Evolutionary conservation across 2,797 vertebrate species (phyloP).

Genomic region (Phoebastria nigripes): DNA sequence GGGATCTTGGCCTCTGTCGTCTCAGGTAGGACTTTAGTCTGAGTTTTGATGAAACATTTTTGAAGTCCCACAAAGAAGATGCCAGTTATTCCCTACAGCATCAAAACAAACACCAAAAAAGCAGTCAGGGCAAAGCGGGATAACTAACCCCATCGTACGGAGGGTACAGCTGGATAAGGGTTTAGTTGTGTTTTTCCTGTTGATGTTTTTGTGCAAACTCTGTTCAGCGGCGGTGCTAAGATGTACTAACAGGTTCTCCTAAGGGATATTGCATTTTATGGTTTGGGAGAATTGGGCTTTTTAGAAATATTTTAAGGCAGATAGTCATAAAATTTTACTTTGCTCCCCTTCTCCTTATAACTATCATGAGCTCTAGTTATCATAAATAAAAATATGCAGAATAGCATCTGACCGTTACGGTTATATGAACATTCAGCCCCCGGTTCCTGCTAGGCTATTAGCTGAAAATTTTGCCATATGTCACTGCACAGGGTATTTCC

Average conservation of each 20-base stretch:
- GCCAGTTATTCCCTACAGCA: slow-evolving; percentile 89
- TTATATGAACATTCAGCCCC: slow-evolving; percentile 37
- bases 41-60: slow-evolving; percentile 95
- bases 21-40: slow-evolving; percentile 88
- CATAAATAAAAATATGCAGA: slow-evolving; percentile 60
- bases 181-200: background rate
- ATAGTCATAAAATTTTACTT: slow-evolving; percentile 7
- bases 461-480: slow-evolving; percentile 57
- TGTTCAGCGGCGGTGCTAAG: background rate
- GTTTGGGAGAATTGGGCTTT: slow-evolving; percentile 32
- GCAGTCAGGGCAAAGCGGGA: background rate
- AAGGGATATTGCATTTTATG: slow-evolving; percentile 14
- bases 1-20: slow-evolving; percentile 79
- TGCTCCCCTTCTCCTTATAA: background rate
- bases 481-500: slow-evolving; percentile 50
- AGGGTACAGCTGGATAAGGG: background rate
- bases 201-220: background rate
- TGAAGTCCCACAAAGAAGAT: slow-evolving; percentile 94
- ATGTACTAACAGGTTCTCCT: slow-evolving; percentile 24
- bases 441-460: slow-evolving; percentile 40
- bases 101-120: slow-evolving; percentile 36
- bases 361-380: background rate
- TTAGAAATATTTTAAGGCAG: slow-evolving; percentile 38
- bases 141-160: background rate
- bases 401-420: slow-evolving; percentile 52